phyloP scores from a whole-genome alignment of 2,888 invertebrate species.

The Tenthredo livida region DNA sequence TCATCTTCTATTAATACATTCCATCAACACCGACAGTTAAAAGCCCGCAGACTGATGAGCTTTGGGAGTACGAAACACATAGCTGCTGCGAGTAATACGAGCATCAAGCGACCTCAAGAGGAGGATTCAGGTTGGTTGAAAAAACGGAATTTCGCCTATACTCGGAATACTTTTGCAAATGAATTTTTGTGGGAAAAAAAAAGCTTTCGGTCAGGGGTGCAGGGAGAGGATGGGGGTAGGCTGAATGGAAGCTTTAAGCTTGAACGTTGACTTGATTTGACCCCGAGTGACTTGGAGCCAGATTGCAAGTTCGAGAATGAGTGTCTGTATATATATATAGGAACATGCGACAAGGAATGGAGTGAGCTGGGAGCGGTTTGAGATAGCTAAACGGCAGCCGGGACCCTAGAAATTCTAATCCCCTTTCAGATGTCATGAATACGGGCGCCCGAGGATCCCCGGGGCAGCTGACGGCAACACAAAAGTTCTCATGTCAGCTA shows the following conservation, averaged over 20 bases:
- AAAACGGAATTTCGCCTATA: neutral
- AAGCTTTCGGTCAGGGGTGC: no score
- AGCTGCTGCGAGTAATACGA: neutral
- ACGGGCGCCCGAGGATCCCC: slow-evolving; percentile 60
- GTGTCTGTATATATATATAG: neutral
- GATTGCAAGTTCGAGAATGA: slow-evolving; percentile 34
- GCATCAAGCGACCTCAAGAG: neutral
- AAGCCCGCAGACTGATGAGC: slow-evolving; percentile 69
- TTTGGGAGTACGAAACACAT: slow-evolving; percentile 61
- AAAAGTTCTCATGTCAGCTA: slow-evolving; percentile 69
- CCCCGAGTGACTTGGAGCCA: slow-evolving; percentile 10
- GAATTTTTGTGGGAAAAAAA: neutral
- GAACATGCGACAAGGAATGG: neutral
- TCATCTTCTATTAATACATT: slow-evolving; percentile 74
- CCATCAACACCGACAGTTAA: slow-evolving; percentile 71
- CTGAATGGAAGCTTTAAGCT: neutral
- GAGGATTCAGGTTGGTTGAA: neutral
- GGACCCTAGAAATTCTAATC: slow-evolving; percentile 71
- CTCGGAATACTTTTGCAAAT: neutral
- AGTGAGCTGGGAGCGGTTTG: slow-evolving; percentile 30
- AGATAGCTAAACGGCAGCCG: slow-evolving; percentile 55
- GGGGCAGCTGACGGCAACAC: slow-evolving; percentile 71
- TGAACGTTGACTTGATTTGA: slow-evolving; percentile 26
- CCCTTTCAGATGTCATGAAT: slow-evolving; percentile 69
- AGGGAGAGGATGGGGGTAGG: neutral